Conservation (phyloP, 2,113 vertebrate genomes). For the Eulemur rufifrons region DNA sequence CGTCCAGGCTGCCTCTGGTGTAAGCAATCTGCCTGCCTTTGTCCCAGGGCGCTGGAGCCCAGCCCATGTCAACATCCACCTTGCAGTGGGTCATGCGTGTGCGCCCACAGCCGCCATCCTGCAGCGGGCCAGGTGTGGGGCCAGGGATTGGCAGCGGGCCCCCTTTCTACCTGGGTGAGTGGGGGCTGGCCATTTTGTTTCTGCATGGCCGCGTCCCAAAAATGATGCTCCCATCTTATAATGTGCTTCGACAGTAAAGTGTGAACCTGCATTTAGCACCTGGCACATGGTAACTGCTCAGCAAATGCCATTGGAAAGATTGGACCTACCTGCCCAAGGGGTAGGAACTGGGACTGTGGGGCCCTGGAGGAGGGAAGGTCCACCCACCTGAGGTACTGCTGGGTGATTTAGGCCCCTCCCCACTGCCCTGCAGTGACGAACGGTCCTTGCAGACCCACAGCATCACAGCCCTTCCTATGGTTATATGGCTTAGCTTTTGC, state of each 20-base stretch:
- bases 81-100: rapidly evolving
- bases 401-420: rapidly evolving
- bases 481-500: rapidly evolving
- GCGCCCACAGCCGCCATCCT: rapidly evolving
- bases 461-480: background rate
- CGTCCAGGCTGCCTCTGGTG: background rate
- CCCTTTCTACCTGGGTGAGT: rapidly evolving
- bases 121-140: no score
- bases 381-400: rapidly evolving
- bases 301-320: background rate
- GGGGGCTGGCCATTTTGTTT: rapidly evolving
- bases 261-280: background rate
- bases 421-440: no score
- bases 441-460: rapidly evolving
- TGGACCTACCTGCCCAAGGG: no score
- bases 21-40: rapidly evolving
- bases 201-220: rapidly evolving
- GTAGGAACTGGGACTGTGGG: background rate
- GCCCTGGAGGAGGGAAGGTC: rapidly evolving
- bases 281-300: rapidly evolving
- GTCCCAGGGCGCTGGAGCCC: rapidly evolving
- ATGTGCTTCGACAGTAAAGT: background rate
- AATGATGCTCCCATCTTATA: rapidly evolving
- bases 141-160: rapidly evolving
- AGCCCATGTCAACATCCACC: rapidly evolving